Conservation (phyloP, 2,888 invertebrate species). For the Drosophila lacicola region DNA sequence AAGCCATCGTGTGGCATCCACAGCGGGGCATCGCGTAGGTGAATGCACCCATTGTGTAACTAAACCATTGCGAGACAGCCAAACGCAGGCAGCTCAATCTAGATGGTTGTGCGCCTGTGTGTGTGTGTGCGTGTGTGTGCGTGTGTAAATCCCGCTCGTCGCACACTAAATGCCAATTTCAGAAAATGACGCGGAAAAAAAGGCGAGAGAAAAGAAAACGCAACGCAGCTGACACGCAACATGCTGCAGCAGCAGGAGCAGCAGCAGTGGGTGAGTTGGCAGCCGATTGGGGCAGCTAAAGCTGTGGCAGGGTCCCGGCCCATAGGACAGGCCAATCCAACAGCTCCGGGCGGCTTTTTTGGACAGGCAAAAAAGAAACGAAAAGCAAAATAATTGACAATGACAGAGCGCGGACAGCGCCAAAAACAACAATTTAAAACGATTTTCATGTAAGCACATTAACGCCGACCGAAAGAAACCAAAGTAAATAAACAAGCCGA, state of each 20-base stretch:
- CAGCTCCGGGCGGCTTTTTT: conserved; percentile 55
- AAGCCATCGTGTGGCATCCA: conserved; percentile 53
- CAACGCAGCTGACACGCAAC: conserved; percentile 66
- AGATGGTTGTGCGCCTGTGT: conserved; percentile 34
- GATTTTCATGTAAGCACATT: conserved; percentile 76
- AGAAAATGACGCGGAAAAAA: conserved; percentile 80
- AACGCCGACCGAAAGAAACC: conserved; percentile 23
- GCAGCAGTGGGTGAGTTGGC: background rate
- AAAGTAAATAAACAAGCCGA: conserved; percentile 43
- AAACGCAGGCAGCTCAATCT: conserved; percentile 55
- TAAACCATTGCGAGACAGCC: conserved; percentile 72
- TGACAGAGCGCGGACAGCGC: conserved; percentile 66
- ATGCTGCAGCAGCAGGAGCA: conserved; percentile 46
- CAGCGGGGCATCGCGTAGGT: conserved; percentile 79
- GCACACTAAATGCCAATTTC: conserved; percentile 80
- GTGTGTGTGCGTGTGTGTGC: conserved; percentile 35
- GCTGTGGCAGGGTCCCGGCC: conserved; percentile 1
- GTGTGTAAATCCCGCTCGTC: conserved; percentile 77
- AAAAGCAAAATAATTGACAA: conserved; percentile 68
- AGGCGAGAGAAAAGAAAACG: conserved; percentile 19
- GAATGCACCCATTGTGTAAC: conserved; percentile 84
- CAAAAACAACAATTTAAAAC: conserved; percentile 77
- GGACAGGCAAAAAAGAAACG: conserved; percentile 2
- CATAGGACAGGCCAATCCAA: conserved; percentile 24
- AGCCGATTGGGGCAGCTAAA: background rate